Conservation (phyloP, 2,113 vertebrate species). For the Petroica traversi region DNA sequence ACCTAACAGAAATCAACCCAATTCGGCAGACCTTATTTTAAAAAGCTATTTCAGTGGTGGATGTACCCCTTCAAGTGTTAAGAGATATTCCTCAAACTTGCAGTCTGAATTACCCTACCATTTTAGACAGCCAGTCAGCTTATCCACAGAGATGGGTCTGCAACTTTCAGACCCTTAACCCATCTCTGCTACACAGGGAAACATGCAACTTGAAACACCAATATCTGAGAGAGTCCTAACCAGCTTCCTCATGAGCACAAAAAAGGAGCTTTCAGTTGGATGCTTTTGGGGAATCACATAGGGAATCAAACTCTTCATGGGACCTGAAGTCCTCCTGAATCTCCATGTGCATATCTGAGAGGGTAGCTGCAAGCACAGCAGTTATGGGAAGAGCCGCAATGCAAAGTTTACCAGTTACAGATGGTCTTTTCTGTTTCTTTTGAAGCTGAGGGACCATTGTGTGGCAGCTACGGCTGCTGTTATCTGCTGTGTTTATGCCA, state of each 20-base stretch:
- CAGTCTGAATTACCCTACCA: not conserved
- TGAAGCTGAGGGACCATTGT: constrained; percentile 41
- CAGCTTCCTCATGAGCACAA: not conserved
- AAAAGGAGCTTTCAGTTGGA: not conserved
- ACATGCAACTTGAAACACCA: not conserved
- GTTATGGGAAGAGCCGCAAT: not conserved
- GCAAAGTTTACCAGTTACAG: not conserved
- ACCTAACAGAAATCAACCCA: not conserved
- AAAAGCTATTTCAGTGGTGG: not conserved
- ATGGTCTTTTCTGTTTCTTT: not conserved
- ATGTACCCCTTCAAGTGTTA: not conserved
- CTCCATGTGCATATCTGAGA: not conserved
- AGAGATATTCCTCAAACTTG: not conserved
- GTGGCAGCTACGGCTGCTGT: not conserved
- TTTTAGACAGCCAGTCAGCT: not conserved
- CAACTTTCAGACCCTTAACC: not conserved
- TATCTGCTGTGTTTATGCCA: constrained; percentile 24
- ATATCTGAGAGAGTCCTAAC: not conserved
- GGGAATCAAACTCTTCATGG: not conserved
- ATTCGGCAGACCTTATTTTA: not conserved
- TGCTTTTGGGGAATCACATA: not conserved
- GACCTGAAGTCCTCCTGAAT: not conserved
- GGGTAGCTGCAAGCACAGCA: not conserved
- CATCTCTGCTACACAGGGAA: not conserved
- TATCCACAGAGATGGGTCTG: not conserved